Evolutionary conservation across 2,113 vertebrate species (phyloP), one percentile per base, ranked within the genome.

Genomic region (Xyrauchen texanus): DNA sequence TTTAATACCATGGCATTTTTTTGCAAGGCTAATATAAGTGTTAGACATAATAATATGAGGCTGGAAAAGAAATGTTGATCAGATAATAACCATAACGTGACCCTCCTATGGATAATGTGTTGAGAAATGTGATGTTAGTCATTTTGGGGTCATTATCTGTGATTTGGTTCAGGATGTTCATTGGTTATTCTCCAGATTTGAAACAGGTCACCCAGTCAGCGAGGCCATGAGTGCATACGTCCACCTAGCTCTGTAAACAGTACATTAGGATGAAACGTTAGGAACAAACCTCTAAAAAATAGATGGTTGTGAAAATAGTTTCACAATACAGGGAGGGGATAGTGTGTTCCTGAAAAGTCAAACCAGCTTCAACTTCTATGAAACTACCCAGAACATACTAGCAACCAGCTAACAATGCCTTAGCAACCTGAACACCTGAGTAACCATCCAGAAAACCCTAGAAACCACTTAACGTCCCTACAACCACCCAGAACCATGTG

Each of bases 211-310:
- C 47, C 13, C 53, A 12, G 58, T 55, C 58, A 34, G 45, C 66
- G 44, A 45, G 21, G 44, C 66, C 55, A 15, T 12, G 12, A 51
- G 12, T 68, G 52, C 3, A 1, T n/a, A 44, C 68, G 58, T 46
- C 65, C 76, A 69, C 49, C 11, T 15, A 4, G 3, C 76, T 78
- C 64, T 75, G 68, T 70, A 79, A 82, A 82, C 63, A 82, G 15
- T 16, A 15, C 65, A 44, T 7, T 9, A 69, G 68, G 47, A 58
- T 45, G 52, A 53, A 51, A 51, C 65, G 11, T 34, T 34, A 34
- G 21, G 1, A 42, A 64, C 34, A 53, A 53, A 46, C 74, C 67
- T 68, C 16, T 47, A 75, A 13, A 79, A 75, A 8, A 79, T 42
- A 11, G 10, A 11, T 44, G 7, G 16, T 62, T 75, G 64, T 44